Base-by-base conservation (phyloP, 2,113 vertebrate genomes). In the Climacteris rufus region DNA sequence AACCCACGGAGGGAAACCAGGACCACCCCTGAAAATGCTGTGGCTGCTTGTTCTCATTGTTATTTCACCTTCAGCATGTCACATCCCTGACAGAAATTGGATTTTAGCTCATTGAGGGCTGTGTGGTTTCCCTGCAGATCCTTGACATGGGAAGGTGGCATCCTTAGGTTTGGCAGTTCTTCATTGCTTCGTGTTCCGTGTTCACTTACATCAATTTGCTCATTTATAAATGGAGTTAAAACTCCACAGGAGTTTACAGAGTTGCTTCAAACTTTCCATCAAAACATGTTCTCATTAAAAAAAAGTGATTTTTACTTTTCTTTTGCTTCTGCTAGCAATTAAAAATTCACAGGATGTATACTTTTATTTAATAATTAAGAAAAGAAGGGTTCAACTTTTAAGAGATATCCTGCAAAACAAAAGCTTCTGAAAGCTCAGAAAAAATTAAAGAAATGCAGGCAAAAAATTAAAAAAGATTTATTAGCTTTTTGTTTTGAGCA, bases 201-300 rank as follows among this genome's bases (percentile, higher is more conserved):
- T 40, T 44, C 17, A 25, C 6, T 81, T 45, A 13, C 49, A 56
- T 68, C 40, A 42, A 7, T 59, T 85, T 79, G 52, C 53, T 71
- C 27, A 11, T 71, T 90, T 91, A 15, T 25, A 82, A 93, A 75
- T 6, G 11, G 49, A 75, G 27, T 59, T 65, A 66, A 63, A 89
- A 31, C 61, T 87, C 82, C 33, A 8, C 22, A 33, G 68, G 42
- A 81, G 11, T 68, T 85, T 39, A 33, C 11, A 60, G 66, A 64
- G 28, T 14, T 72, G 18, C 47, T 68, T 83, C 56, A 91, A 84
- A 85, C 28, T 93, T 86, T 72, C 85, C 71, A 88, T 50, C 70
- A 68, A 80, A 91, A 82, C 3, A 2, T 11, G 15, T 82, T 91
- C 68, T 49, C 30, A 2, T 6, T n/a, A n/a, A 42, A 59, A 57